Base-by-base conservation (phyloP, 2,113 vertebrate genomes). In the Sapayoa aenigma region DNA sequence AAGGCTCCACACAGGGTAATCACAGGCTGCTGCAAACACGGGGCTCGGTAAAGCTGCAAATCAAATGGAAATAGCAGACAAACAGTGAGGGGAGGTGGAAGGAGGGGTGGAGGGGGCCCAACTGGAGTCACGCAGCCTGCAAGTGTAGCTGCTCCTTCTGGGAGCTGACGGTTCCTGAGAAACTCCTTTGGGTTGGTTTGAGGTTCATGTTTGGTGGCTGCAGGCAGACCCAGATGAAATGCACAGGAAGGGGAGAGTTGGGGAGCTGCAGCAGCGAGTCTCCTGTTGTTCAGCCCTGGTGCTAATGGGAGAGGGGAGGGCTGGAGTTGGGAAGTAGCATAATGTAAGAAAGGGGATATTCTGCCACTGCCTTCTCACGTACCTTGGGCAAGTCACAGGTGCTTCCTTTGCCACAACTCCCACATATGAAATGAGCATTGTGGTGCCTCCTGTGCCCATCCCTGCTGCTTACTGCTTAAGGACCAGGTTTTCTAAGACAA, bases 41-140 rank as follows among this genome's bases (percentile, higher is more conserved):
- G 68, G 6, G 71, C 94, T 94, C 25, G 3, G 73, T n/a, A 96
- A 94, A 82, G 89, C 94, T 78, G 80, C 89, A 96, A 96, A 96
- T 96, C 95, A 96, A 96, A 94, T 50, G 85, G 22, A 95, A 96
- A 94, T 41, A 84, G 76, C 89, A 91, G 87, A 77, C 76, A 94
- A 80, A 88, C 76, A 90, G 81, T 1, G 3, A 55, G 16, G 25
- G 76, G 73, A 78, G 66, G 30, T 44, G 58, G 86, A 68, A 86
- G 75, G 65, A 63, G 84, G 42, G 52, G 71, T 31, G 47, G 65
- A 80, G 44, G 49, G 31, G 52, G 23, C 28, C 80, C 55, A 41
- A 41, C 18, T 5, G 14, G 65, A 62, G 68, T 52, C 47, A 23
- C 7, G 0, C 68, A 78, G 31, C 17, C 66, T 46, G n/a, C 23